These are phyloP conservation scores for Agrotis clavis DNA, from an alignment of 2,888 invertebrate species.

Conservation along the genomic window DNA sequence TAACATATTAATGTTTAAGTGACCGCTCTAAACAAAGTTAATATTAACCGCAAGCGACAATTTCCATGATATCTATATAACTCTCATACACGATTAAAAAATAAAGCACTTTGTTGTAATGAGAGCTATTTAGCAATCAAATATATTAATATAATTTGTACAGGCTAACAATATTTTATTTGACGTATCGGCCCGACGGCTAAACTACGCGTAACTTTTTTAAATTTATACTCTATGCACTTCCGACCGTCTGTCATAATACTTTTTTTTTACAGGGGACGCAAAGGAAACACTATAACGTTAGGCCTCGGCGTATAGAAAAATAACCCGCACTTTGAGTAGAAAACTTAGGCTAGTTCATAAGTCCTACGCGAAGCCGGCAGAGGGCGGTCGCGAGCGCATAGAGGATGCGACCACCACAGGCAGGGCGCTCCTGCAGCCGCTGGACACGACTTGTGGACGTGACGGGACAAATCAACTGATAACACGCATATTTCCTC, in stretches of 20 bases:
- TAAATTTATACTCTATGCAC: slow-evolving; percentile 73
- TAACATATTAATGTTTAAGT: slow-evolving; percentile 62
- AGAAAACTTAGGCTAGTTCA: slow-evolving; percentile 68
- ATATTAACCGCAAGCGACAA: slow-evolving; percentile 74
- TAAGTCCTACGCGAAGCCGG: slow-evolving; percentile 65
- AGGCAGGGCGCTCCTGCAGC: slow-evolving; percentile 6
- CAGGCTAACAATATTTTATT: slow-evolving; percentile 76
- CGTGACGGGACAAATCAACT: slow-evolving; percentile 15
- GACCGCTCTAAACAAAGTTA: slow-evolving; percentile 61
- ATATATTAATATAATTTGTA: slow-evolving; percentile 85
- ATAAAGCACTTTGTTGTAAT: slow-evolving; percentile 83
- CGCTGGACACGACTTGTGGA: neutral
- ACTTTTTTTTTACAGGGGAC: slow-evolving; percentile 68
- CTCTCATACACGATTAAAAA: slow-evolving; percentile 79
- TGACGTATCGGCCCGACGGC: slow-evolving; percentile 67
- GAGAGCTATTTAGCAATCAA: slow-evolving; percentile 81
- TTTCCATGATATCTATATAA: slow-evolving; percentile 67
- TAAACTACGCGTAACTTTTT: slow-evolving; percentile 66
- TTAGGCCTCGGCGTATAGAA: slow-evolving; percentile 70
- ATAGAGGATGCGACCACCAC: slow-evolving; percentile 54
- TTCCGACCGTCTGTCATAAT: slow-evolving; percentile 69
- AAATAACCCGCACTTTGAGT: slow-evolving; percentile 62
- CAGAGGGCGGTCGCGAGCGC: slow-evolving; percentile 59
- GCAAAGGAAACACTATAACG: slow-evolving; percentile 67
- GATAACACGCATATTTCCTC: slow-evolving; percentile 2